A percentile compares a stretch with the other conserved stretches of the same genome.
Conservation (phyloP, 2,113 vertebrate genomes). For the Okapia johnstoni region DNA sequence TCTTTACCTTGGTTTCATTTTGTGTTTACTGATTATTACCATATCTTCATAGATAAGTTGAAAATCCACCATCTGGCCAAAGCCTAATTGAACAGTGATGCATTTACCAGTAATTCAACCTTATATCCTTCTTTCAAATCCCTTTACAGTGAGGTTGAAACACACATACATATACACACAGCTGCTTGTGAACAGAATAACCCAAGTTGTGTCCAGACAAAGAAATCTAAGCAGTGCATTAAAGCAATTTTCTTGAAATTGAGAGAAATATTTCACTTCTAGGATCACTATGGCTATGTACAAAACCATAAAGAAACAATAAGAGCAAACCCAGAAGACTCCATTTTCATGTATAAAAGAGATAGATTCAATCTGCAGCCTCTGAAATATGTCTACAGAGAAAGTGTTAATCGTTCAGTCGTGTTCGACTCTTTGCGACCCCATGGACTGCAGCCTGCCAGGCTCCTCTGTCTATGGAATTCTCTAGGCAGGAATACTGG, state of each 20-base stretch:
- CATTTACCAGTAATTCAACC: neutral
- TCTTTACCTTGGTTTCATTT: neutral
- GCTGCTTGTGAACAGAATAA: neutral
- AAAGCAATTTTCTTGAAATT: neutral
- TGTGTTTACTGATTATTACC: neutral
- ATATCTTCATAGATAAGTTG: neutral
- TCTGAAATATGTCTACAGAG: neutral
- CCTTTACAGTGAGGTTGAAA: neutral
- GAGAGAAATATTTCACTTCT: neutral
- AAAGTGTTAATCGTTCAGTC: neutral
- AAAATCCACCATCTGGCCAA: constrained; percentile 18
- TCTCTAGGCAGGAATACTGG: neutral
- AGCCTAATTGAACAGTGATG: neutral
- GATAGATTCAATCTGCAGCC: neutral
- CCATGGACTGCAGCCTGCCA: neutral
- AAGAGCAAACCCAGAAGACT: neutral
- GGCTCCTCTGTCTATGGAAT: neutral
- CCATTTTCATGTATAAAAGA: neutral
- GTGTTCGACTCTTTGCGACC: rapidly evolving
- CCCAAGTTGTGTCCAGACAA: neutral
- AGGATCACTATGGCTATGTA: neutral
- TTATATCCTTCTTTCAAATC: neutral
- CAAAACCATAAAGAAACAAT: neutral
- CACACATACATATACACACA: neutral
- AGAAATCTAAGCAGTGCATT: neutral